Percentiles rank a stretch among this genome's conserved stretches.
Evolutionary conservation across 2,113 vertebrate genomes (phyloP).

Genomic region (Isurus oxyrinchus): DNA sequence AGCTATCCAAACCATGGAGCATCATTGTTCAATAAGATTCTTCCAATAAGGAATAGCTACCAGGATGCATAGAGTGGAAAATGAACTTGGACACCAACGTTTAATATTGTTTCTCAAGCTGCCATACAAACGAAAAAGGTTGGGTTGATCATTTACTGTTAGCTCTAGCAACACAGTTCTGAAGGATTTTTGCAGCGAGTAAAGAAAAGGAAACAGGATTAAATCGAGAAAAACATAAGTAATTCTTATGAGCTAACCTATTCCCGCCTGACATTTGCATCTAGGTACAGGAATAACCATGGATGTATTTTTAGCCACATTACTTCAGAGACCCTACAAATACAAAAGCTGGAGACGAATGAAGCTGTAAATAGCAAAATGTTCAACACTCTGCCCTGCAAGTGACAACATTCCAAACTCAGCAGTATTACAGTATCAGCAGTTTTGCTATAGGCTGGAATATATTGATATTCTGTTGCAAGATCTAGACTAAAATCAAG

Average conservation of each 20-base stretch:
- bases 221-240: background rate
- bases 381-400: background rate
- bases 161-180: background rate
- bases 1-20: background rate
- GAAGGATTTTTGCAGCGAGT: background rate
- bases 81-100: background rate
- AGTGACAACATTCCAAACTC: background rate
- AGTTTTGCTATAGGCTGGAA: background rate
- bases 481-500: background rate
- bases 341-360: background rate
- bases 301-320: background rate
- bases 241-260: background rate
- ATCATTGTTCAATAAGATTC: background rate
- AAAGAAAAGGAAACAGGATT: background rate
- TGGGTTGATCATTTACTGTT: background rate
- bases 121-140: background rate
- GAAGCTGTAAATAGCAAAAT: background rate
- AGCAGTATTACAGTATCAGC: background rate
- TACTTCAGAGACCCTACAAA: background rate
- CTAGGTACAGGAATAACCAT: background rate
- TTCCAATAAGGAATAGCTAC: background rate
- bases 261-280: background rate
- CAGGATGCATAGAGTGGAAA: background rate
- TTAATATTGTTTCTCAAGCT: background rate
- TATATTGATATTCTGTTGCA: background rate